phyloP scores from a whole-genome alignment of 2,888 invertebrate genomes.

The Pterostichus niger region DNA sequence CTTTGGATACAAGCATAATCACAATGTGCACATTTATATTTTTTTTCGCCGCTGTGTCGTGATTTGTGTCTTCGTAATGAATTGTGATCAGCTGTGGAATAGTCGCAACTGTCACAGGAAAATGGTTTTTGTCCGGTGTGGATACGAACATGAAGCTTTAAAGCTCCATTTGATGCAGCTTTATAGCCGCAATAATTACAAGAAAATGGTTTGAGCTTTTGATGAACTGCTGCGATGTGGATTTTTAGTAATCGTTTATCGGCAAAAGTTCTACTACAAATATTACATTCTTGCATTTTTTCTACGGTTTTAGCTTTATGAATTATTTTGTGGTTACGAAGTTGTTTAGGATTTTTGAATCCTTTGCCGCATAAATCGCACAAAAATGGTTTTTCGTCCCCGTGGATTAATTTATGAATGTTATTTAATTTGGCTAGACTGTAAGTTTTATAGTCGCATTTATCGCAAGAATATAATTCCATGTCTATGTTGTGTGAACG shows the following conservation, averaged over 20 bases:
- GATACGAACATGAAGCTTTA: slow-evolving; percentile 84
- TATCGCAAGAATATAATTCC: slow-evolving; percentile 87
- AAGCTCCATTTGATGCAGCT: slow-evolving; percentile 82
- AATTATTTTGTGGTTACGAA: slow-evolving; percentile 86
- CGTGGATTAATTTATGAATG: slow-evolving; percentile 88
- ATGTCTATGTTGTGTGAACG: slow-evolving; percentile 87
- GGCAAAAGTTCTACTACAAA: slow-evolving; percentile 81
- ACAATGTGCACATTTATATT: slow-evolving; percentile 89
- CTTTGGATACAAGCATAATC: slow-evolving; percentile 90
- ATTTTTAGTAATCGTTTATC: slow-evolving; percentile 78
- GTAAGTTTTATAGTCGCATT: slow-evolving; percentile 87
- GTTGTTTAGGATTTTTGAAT: slow-evolving; percentile 89
- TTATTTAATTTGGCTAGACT: slow-evolving; percentile 85
- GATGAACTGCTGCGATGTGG: slow-evolving; percentile 83
- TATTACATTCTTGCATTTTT: slow-evolving; percentile 77
- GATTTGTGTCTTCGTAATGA: slow-evolving; percentile 89
- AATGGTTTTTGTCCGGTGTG: slow-evolving; percentile 90
- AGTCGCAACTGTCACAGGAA: slow-evolving; percentile 86
- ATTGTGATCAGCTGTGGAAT: slow-evolving; percentile 89
- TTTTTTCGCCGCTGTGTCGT: slow-evolving; percentile 86
- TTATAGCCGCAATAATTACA: slow-evolving; percentile 85
- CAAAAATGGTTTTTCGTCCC: slow-evolving; percentile 81
- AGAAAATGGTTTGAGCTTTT: slow-evolving; percentile 83
- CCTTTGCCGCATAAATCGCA: slow-evolving; percentile 86
- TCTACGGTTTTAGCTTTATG: slow-evolving; percentile 78